These are phyloP conservation scores for Priocnemis perturbator DNA, from an alignment of 2,888 invertebrate species.

Conservation along the genomic window DNA sequence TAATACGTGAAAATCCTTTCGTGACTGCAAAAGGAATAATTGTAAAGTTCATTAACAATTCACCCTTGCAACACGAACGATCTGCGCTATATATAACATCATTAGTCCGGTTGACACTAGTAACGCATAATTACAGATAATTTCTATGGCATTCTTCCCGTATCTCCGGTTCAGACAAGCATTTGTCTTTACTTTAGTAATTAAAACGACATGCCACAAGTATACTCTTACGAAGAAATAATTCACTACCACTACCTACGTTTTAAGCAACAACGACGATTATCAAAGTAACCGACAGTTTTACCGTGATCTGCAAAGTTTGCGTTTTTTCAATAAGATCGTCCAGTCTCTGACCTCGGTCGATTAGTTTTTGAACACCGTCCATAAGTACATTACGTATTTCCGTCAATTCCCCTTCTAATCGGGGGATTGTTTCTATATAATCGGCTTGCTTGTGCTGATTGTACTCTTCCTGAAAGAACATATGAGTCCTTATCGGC, in stretches of 20 bases:
- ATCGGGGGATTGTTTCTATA: conserved; percentile 35
- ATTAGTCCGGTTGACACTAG: too few species aligned
- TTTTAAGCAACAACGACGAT: too few species aligned
- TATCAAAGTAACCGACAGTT: too few species aligned
- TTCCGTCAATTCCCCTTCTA: conserved; percentile 57
- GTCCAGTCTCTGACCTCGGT: conserved; percentile 63
- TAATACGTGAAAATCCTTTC: conserved; percentile 53
- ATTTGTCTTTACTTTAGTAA: too few species aligned
- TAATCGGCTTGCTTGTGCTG: conserved; percentile 46
- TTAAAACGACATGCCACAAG: too few species aligned
- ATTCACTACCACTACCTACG: too few species aligned
- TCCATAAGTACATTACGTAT: conserved; percentile 59
- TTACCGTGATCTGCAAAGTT: conserved; percentile 62
- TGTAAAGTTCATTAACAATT: background rate
- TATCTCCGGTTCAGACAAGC: too few species aligned
- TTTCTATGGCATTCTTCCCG: too few species aligned
- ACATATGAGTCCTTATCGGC: too few species aligned
- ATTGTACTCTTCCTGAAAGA: conserved; percentile 34
- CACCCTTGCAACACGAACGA: background rate
- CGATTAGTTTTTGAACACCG: conserved; percentile 60
- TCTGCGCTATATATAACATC: too few species aligned
- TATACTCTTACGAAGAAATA: too few species aligned
- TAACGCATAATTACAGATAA: too few species aligned
- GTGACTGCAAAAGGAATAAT: conserved; percentile 43
- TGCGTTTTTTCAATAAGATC: conserved; percentile 62